Conservation (phyloP, 2,888 invertebrate species). For the Drosophila eohydei region DNA sequence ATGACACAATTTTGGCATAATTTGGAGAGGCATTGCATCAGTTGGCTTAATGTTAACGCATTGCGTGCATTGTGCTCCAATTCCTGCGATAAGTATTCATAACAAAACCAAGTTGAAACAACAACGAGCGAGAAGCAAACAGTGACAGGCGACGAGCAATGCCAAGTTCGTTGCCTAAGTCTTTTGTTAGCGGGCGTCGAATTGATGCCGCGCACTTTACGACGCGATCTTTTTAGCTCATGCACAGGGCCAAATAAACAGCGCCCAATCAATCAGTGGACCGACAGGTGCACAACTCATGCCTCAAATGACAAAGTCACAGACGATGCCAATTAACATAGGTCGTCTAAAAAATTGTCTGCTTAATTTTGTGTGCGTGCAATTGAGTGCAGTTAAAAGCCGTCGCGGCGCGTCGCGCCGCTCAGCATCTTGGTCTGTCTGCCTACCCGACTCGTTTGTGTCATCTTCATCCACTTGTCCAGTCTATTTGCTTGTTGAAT, state of each 20-base stretch:
- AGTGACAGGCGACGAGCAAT: constrained; percentile 33
- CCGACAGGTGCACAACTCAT: constrained; percentile 13
- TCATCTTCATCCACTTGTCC: constrained; percentile 20
- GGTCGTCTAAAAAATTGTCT: constrained; percentile 20
- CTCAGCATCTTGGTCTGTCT: neutral
- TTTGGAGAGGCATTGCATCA: constrained; percentile 35
- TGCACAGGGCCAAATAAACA: constrained; percentile 36
- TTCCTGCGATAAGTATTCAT: constrained; percentile 54
- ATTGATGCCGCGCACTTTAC: constrained; percentile 42
- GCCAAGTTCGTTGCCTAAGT: constrained; percentile 68
- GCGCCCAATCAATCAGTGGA: constrained; percentile 48
- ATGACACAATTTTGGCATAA: constrained; percentile 29
- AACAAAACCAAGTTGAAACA: constrained; percentile 7
- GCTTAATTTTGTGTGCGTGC: constrained; percentile 16
- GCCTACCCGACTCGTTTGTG: neutral
- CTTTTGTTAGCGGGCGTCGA: constrained; percentile 46
- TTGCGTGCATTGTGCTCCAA: constrained; percentile 54
- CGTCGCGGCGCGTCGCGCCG: constrained; percentile 2
- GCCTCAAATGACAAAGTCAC: constrained; percentile 26
- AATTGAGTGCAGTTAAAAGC: constrained; percentile 31
- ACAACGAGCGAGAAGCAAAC: constrained; percentile 6
- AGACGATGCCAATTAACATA: constrained; percentile 44
- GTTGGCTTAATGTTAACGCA: constrained; percentile 19
- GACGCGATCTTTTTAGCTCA: constrained; percentile 29
- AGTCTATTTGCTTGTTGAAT: constrained; percentile 32